Evolutionary conservation across 92 coral and sea anemone species (phyloP).

Genomic region (Parazoanthus darwini): DNA sequence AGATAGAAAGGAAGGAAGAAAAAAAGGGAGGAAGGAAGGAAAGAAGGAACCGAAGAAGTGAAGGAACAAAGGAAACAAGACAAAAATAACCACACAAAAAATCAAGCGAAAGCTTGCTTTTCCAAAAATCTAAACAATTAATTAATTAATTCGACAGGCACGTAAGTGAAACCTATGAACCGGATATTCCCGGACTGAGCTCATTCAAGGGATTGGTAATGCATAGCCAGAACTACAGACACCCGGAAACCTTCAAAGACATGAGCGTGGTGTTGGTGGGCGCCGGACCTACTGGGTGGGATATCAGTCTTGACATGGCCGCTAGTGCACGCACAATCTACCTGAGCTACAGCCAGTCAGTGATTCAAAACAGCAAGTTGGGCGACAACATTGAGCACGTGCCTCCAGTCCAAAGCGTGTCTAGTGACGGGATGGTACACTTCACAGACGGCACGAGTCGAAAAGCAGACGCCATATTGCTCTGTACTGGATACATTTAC

Average conservation of each 20-base stretch:
- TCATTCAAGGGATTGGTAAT: slow-evolving; percentile 72
- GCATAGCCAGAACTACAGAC: slow-evolving; percentile 79
- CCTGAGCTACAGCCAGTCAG: slow-evolving; percentile 61
- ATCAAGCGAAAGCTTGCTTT: too few relatives aligned
- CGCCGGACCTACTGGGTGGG: slow-evolving; percentile 70
- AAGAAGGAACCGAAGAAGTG: too few relatives aligned
- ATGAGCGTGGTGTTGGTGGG: slow-evolving; percentile 72
- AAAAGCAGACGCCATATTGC: slow-evolving; percentile 60
- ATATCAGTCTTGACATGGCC: slow-evolving; percentile 61
- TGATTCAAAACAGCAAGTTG: slow-evolving; percentile 34
- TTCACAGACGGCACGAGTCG: slow-evolving; percentile 58
- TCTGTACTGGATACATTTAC: slow-evolving; percentile 79
- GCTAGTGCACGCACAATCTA: slow-evolving; percentile 59
- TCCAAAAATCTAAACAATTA: too few relatives aligned
- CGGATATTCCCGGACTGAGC: slow-evolving; percentile 72
- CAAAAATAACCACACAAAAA: too few relatives aligned
- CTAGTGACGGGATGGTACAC: slow-evolving; percentile 56
- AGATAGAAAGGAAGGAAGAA: too few relatives aligned
- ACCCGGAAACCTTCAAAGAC: slow-evolving; percentile 61
- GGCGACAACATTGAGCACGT: slow-evolving; percentile 70
- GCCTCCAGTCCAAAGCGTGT: slow-evolving; percentile 47
- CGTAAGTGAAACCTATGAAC: slow-evolving; percentile 56
- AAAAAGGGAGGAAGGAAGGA: too few relatives aligned
- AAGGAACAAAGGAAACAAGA: too few relatives aligned
- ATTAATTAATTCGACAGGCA: slow-evolving; percentile 50